phyloP scores from a whole-genome alignment of 2,888 invertebrate species.

The Dolichopus griseipennis region DNA sequence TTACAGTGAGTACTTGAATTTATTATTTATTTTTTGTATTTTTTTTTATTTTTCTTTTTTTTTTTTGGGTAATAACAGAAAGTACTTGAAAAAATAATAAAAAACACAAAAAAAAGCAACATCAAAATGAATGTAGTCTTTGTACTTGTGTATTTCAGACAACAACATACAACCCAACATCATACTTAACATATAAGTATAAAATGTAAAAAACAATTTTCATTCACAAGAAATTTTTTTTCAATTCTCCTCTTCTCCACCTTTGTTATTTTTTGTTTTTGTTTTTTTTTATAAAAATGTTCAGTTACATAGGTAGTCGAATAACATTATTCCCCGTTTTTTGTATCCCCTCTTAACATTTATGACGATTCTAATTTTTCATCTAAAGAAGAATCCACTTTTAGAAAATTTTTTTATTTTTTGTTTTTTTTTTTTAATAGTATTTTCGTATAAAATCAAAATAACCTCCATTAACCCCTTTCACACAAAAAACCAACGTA shows the following conservation, averaged over 20 bases:
- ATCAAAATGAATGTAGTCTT: not conserved
- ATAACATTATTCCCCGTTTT: not conserved
- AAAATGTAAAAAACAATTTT: not conserved
- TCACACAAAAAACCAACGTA: no score
- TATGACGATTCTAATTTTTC: not conserved
- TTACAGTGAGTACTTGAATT: slow-evolving; percentile 37
- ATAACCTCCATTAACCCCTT: no score
- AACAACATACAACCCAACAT: not conserved
- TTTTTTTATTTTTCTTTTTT: slow-evolving; percentile 2
- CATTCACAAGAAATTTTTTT: not conserved
- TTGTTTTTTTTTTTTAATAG: no score
- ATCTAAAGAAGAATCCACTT: not conserved
- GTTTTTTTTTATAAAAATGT: not conserved
- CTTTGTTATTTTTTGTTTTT: no score
- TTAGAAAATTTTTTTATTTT: not conserved
- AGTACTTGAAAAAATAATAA: not conserved
- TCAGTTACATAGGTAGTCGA: no score
- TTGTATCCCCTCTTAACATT: not conserved
- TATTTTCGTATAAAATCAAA: no score
- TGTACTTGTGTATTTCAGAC: no score
- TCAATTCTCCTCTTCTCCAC: not conserved
- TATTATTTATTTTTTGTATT: no score
- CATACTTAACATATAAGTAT: not conserved
- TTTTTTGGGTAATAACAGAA: not conserved
- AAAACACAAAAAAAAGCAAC: not conserved